Base-by-base conservation (phyloP, 2,113 vertebrate genomes). In the Phrynosoma platyrhinos region DNA sequence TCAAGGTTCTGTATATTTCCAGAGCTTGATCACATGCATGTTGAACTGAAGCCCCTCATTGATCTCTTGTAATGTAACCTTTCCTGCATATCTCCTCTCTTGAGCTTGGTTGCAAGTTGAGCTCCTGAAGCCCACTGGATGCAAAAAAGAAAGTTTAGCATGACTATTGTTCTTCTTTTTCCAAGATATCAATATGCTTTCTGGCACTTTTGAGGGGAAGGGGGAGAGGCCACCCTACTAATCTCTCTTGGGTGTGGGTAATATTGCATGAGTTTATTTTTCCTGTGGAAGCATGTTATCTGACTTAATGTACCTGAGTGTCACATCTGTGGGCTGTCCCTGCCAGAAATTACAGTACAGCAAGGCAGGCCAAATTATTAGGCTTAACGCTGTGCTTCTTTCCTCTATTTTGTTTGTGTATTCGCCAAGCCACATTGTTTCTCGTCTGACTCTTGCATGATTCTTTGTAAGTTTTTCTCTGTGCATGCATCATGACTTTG, bases 261-360 rank as follows among this genome's bases (percentile, higher is more conserved):
- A 91, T 90, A 87, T 88, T 96, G 96, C 97, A 96, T 96, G 96
- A 71, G 58, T 58, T 82, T 74, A 84, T 95, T 93, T 47, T 94
- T 95, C 96, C 94, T 94, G 89, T 96, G 87, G 95, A 94, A 94
- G 97, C 96, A 97, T 98, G 98, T 94, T 91, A 93, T 95, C 96
- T 97, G 97, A 97, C 96, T 91, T 98, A 97, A 97, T 91, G 80
- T 96, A 97, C 97, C 95, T 98, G 98, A 98, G 98, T 98, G 97
- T 98, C 98, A 98, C 98, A 98, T 98, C 98, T 98, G 96, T 98
- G 98, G 98, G 96, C 95, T 97, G 96, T 96, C 94, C 96, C 96
- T 93, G 92, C 88, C 95, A 95, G 93, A 85, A 90, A 88, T 83
- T 90, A 88, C 84, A 86, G 92, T 93, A 92, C 94, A 95, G 91